Evolutionary conservation across 2,113 vertebrate species (phyloP), one percentile per base, ranked within the genome.

Genomic region (Odobenus rosmarus): DNA sequence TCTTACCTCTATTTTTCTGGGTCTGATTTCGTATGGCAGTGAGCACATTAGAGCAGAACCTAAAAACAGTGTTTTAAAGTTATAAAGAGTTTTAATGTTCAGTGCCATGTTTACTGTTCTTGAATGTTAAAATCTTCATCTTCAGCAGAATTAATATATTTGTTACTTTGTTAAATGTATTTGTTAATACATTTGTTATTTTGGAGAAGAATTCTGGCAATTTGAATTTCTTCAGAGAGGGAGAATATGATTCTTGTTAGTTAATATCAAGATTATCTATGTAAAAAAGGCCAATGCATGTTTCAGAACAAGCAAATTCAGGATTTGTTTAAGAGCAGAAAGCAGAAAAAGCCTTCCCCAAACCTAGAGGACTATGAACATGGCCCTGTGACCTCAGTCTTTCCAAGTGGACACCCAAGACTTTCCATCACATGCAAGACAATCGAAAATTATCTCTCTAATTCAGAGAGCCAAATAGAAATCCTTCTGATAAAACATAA

Each of bases 11-110:
- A 5, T 51, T 76, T 31, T 39, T 36, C 71, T 59, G 23, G 15
- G 23, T 72, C 55, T 53, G 62, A 91, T 67, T 79, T 81, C 51
- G 0, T 53, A 31, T 61, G 57, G 7, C 31, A 71, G 69, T 72
- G 16, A 95, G 28, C 10, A 61, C 46, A 59, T 90, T 83, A 77
- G 85, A 49, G 33, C 24, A 94, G 82, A 94, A 84, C 26, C 59
- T 92, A 83, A 69, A 77, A 80, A 84, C 6, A 24, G 26, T 89
- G 89, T 84, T 92, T 81, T 81, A 57, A 62, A n/a, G 18, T 90
- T 87, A 69, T 18, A 92, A 59, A 90, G 46, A 84, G 42, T 95
- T 92, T 82, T 90, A 64, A 10, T 90, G 24, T 84, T 95, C 64
- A 67, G 5, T 95, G 42, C 55, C 69, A 2, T 42, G 5, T 87